These are phyloP conservation scores for Trissolcus basalis DNA, from an alignment of 1,140 invertebrate species.

Conservation along the genomic window DNA sequence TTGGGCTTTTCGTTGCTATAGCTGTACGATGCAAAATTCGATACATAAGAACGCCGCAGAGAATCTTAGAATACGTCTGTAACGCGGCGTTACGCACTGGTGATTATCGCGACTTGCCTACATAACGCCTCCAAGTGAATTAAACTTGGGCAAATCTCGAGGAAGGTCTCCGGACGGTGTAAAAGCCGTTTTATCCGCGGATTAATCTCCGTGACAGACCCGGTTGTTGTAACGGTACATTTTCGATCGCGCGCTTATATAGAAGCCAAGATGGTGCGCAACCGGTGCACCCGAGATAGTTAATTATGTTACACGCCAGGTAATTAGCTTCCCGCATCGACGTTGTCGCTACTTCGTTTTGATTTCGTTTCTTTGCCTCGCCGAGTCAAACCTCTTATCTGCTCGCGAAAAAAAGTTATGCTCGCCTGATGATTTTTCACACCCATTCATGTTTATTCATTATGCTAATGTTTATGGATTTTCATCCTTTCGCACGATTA, in stretches of 20 bases:
- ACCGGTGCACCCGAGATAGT: constrained; percentile 61
- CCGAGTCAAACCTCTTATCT: constrained; percentile 1
- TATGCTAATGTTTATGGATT: constrained; percentile 42
- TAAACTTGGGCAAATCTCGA: constrained; percentile 50
- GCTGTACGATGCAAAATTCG: no score
- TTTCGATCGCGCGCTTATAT: constrained; percentile 65
- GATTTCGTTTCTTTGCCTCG: constrained; percentile 55
- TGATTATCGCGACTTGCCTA: constrained; percentile 55
- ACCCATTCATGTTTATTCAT: constrained; percentile 44
- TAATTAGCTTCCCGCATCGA: constrained; percentile 65
- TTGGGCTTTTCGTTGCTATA: no score
- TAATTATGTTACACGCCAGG: constrained; percentile 67
- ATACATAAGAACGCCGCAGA: no score
- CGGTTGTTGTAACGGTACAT: constrained; percentile 69
- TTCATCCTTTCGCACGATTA: constrained; percentile 46
- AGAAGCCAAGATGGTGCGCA: constrained; percentile 53
- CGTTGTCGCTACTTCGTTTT: constrained; percentile 58
- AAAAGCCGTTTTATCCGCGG: constrained; percentile 66
- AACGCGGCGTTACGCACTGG: constrained; percentile 56
- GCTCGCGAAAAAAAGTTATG: constrained; percentile 9
- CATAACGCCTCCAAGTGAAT: constrained; percentile 59
- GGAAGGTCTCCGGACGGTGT: constrained; percentile 55
- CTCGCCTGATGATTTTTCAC: constrained; percentile 41
- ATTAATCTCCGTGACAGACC: constrained; percentile 71
- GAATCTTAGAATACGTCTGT: constrained; percentile 12